Conservation (phyloP, 2,113 vertebrate species). For the Psilopsiagon aymara region DNA sequence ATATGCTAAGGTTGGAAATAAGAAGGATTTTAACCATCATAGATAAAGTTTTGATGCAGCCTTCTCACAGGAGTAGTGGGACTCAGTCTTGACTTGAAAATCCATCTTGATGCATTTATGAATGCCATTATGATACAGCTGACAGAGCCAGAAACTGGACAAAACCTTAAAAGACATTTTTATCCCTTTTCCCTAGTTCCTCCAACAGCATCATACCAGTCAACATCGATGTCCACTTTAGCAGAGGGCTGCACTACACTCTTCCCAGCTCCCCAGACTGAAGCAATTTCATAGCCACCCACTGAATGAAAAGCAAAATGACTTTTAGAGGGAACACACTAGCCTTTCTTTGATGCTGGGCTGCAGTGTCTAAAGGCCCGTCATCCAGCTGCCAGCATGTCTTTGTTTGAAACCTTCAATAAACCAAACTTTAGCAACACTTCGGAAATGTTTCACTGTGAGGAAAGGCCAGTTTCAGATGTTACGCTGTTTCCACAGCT, state of each 20-base stretch:
- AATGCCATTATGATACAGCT: neutral
- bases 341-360: neutral
- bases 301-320: neutral
- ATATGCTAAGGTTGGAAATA: neutral
- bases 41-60: neutral
- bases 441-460: neutral
- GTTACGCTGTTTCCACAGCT: neutral
- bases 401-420: neutral
- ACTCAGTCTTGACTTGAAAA: neutral
- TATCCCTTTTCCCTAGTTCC: neutral
- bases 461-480: neutral
- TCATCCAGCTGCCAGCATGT: neutral
- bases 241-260: too few relatives aligned
- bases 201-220: accelerated
- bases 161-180: neutral
- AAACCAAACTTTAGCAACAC: neutral
- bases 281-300: neutral
- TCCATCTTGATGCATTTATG: neutral
- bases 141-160: neutral
- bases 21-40: neutral
- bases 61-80: neutral
- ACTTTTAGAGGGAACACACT: neutral
- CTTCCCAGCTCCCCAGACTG: neutral
- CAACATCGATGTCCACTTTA: neutral
- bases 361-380: neutral